Evolutionary conservation across 2,888 invertebrate genomes (phyloP).

Genomic region (Spicauda simplicius): DNA sequence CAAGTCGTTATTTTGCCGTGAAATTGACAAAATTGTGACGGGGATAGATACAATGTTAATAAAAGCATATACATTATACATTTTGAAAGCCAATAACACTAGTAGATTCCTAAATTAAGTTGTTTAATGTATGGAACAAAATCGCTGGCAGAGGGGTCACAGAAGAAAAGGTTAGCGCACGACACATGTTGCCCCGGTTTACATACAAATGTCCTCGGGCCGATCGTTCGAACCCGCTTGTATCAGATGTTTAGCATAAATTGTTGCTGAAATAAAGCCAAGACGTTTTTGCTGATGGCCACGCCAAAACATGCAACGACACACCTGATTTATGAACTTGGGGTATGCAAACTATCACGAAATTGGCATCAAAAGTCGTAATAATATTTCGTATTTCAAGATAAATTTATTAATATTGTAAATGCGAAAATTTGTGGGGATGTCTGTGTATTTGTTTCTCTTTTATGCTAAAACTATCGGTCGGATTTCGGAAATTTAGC

Average conservation of each 20-base stretch:
- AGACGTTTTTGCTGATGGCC: constrained; percentile 25
- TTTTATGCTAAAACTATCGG: too few relatives aligned
- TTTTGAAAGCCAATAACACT: too few relatives aligned
- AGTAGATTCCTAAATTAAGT: neutral
- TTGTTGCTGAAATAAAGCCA: constrained; percentile 56
- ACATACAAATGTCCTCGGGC: constrained; percentile 64
- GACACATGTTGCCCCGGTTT: constrained; percentile 64
- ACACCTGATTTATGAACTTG: constrained; percentile 25
- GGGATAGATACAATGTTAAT: too few relatives aligned
- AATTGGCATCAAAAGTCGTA: constrained; percentile 6
- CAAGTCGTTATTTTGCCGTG: too few relatives aligned
- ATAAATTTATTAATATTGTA: too few relatives aligned
- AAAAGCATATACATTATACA: too few relatives aligned
- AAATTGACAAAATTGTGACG: too few relatives aligned
- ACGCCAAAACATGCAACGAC: constrained; percentile 11
- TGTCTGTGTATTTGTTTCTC: too few relatives aligned
- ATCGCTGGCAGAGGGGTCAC: constrained; percentile 8
- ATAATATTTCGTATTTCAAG: neutral
- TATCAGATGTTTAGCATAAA: constrained; percentile 72
- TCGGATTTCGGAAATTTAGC: too few relatives aligned
- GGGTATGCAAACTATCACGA: neutral
- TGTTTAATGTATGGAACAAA: neutral
- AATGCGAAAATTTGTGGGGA: too few relatives aligned
- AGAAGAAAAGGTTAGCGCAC: constrained; percentile 36
- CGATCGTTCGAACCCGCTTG: constrained; percentile 65